A percentile compares a stretch with the other conserved stretches of the same genome.
These are phyloP conservation scores for Morus bassanus DNA, from an alignment of 2,797 vertebrate species.

Conservation along the genomic window DNA sequence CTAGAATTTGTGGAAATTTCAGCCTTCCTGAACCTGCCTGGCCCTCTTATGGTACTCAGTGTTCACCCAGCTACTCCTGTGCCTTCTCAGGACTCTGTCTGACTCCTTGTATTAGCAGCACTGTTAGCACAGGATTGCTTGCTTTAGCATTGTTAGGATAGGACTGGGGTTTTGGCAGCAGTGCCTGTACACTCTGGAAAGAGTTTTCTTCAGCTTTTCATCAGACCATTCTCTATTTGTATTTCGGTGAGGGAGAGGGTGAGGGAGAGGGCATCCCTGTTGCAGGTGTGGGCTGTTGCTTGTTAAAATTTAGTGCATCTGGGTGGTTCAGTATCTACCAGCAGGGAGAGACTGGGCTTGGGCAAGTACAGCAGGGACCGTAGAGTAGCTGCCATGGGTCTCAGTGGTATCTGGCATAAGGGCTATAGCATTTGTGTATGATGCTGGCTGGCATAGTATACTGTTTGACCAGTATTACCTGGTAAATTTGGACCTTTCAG, in stretches of 20 bases:
- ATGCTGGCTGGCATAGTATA: neutral
- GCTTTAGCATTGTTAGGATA: neutral
- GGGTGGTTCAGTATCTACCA: neutral
- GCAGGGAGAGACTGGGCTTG: neutral
- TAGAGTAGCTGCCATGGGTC: neutral
- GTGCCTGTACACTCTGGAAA: neutral
- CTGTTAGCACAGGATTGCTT: neutral
- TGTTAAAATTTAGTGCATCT: neutral
- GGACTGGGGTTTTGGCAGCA: neutral
- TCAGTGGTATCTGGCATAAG: neutral
- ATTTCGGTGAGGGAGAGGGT: neutral
- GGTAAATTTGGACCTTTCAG: neutral
- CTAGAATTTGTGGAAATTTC: neutral
- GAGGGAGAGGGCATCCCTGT: neutral
- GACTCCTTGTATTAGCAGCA: neutral
- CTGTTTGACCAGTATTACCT: neutral
- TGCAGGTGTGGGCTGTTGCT: neutral
- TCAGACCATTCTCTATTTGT: neutral
- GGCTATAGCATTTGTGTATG: neutral
- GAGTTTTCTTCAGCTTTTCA: neutral
- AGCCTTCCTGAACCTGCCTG: neutral
- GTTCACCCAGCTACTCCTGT: neutral
- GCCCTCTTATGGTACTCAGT: rapidly evolving
- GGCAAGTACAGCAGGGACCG: neutral
- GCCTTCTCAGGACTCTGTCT: neutral